Conservation (phyloP, 1,140 invertebrate genomes). For the Papilio dardanus region DNA sequence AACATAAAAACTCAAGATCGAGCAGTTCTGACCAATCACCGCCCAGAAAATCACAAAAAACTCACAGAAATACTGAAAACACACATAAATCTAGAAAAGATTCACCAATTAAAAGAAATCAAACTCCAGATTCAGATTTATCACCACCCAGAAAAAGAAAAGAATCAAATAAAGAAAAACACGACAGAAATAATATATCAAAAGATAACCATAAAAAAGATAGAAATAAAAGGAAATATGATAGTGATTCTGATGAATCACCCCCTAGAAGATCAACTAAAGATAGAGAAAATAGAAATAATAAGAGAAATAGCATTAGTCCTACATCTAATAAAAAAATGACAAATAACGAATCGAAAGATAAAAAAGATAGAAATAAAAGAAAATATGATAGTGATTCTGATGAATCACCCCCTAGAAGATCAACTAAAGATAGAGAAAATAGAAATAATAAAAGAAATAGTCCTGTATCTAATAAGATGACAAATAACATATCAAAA, state of each 20-base stretch:
- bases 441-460: no score
- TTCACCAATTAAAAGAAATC: conserved; percentile 11
- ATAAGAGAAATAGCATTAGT: no score
- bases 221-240: conserved; percentile 42
- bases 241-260: conserved; percentile 60
- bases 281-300: no score
- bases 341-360: conserved; percentile 27
- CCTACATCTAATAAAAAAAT: conserved; percentile 42
- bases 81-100: conserved; percentile 55
- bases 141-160: conserved; percentile 60
- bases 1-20: conserved; percentile 28
- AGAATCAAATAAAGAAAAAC: conserved; percentile 42
- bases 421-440: no score
- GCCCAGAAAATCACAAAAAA: conserved; percentile 43
- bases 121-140: conserved; percentile 52
- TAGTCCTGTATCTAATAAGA: no score
- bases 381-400: conserved; percentile 51
- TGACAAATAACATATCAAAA: conserved; percentile 28
- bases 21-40: conserved; percentile 41
- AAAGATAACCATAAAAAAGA: conserved; percentile 40
- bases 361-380: conserved; percentile 40
- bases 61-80: conserved; percentile 29
- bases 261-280: conserved; percentile 65
- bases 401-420: conserved; percentile 66
- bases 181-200: conserved; percentile 24